Conservation (phyloP, 2,888 invertebrate genomes). For the Apeira syringaria region DNA sequence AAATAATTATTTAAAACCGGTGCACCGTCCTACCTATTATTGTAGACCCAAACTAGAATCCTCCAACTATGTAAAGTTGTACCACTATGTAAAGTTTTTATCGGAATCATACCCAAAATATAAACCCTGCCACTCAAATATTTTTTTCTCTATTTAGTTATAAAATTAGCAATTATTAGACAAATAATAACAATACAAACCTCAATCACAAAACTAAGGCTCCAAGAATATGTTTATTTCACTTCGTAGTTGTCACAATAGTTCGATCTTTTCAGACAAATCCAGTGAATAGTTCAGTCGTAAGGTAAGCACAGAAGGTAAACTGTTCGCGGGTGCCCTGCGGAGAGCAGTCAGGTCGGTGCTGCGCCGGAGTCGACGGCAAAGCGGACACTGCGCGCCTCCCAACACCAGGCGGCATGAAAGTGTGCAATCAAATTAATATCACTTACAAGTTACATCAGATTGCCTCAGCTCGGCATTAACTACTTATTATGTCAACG, state of each 20-base stretch:
- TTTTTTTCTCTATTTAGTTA: no score
- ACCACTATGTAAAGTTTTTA: no score
- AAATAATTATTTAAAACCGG: no score
- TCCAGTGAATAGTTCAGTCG: slow-evolving; percentile 14
- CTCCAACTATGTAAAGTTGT: no score
- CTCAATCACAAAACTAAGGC: slow-evolving; percentile 8
- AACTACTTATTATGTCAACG: slow-evolving; percentile 59
- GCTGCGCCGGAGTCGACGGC: slow-evolving; percentile 64
- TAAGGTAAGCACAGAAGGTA: background rate
- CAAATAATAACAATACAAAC: slow-evolving; percentile 26
- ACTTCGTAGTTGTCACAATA: slow-evolving; percentile 16
- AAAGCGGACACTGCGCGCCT: slow-evolving; percentile 58
- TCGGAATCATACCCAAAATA: no score
- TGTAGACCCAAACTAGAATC: no score
- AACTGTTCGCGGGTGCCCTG: slow-evolving; percentile 38
- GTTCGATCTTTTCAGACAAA: slow-evolving; percentile 18
- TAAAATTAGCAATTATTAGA: no score
- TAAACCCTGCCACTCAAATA: no score
- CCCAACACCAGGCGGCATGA: slow-evolving; percentile 46
- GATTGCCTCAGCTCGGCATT: slow-evolving; percentile 55
- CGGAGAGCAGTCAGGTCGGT: slow-evolving; percentile 39
- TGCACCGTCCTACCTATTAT: no score
- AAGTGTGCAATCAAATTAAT: slow-evolving; percentile 73
- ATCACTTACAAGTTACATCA: slow-evolving; percentile 60
- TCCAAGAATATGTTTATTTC: slow-evolving; percentile 10